Conservation (phyloP, 37 sponge, comb jelly and placozoan genomes). For the Cladorhizidae sp. region DNA sequence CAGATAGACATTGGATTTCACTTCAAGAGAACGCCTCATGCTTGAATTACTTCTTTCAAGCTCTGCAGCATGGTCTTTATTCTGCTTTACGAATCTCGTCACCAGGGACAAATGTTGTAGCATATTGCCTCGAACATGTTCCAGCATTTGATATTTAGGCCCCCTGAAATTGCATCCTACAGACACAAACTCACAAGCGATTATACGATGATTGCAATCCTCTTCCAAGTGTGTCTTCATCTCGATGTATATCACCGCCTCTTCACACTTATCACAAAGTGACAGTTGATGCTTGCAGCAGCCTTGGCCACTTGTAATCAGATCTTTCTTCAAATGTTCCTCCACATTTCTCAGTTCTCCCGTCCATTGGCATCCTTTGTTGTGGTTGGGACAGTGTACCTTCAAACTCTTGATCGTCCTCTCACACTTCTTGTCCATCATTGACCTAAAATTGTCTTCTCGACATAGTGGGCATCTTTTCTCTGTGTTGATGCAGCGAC, state of each 20-base stretch:
- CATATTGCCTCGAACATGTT: background rate
- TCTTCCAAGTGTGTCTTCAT: background rate
- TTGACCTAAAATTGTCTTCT: background rate
- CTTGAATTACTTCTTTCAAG: too few relatives aligned
- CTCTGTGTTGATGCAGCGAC: background rate
- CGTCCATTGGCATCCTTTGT: background rate
- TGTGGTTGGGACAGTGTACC: constrained; percentile 7
- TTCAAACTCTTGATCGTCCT: background rate
- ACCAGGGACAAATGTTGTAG: background rate
- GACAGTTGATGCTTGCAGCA: background rate
- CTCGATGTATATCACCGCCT: background rate
- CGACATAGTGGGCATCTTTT: background rate
- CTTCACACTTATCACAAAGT: background rate
- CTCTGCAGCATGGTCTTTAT: too few relatives aligned
- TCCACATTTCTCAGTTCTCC: constrained; percentile 5
- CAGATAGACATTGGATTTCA: too few relatives aligned
- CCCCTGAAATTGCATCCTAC: constrained; percentile 6
- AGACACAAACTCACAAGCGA: background rate
- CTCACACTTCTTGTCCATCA: background rate
- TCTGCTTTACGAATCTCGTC: background rate
- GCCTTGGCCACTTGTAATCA: background rate
- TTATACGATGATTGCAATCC: background rate
- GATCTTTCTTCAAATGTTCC: constrained; percentile 16
- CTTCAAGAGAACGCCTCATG: too few relatives aligned
- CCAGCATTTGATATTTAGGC: background rate